Conservation (phyloP, 2,797 vertebrate species). For the Orestias chungarensis region DNA sequence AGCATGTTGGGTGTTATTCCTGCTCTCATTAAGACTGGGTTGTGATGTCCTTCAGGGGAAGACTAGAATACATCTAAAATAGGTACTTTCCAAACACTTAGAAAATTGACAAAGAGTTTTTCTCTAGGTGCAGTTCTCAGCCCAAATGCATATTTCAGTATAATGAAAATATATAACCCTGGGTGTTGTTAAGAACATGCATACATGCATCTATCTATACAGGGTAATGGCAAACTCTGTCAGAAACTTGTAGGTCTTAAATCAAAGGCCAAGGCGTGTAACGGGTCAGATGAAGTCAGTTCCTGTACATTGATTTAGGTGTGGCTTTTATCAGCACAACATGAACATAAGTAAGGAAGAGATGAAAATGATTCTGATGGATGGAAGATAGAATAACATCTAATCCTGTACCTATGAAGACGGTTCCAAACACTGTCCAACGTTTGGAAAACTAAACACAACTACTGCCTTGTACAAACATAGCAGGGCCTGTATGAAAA, state of each 20-base stretch:
- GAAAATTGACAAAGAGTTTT: conserved; percentile 5
- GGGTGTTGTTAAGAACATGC: background rate
- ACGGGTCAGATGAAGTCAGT: conserved; percentile 39
- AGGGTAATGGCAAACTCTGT: conserved; percentile 1
- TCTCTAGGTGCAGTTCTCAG: background rate
- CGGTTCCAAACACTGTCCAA: background rate
- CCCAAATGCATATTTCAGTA: conserved; percentile 3
- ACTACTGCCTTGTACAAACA: background rate
- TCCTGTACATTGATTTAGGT: conserved; percentile 42
- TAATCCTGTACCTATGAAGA: background rate
- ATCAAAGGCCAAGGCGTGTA: conserved; percentile 32
- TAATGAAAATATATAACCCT: background rate
- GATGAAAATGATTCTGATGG: conserved; percentile 7
- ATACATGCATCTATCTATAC: background rate
- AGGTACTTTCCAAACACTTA: background rate
- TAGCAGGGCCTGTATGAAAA: too few relatives aligned
- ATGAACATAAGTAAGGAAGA: conserved; percentile 16
- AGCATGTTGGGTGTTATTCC: conserved; percentile 28
- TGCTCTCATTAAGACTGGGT: conserved; percentile 45
- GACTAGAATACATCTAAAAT: background rate
- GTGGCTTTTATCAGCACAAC: conserved; percentile 50
- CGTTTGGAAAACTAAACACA: background rate
- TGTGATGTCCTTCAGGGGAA: conserved; percentile 21
- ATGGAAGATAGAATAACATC: background rate
- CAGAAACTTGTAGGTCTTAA: conserved; percentile 41